Conservation (phyloP, 30 jellyfish, hydroid and myxozoan genomes). For the Catostylus mosaicus region DNA sequence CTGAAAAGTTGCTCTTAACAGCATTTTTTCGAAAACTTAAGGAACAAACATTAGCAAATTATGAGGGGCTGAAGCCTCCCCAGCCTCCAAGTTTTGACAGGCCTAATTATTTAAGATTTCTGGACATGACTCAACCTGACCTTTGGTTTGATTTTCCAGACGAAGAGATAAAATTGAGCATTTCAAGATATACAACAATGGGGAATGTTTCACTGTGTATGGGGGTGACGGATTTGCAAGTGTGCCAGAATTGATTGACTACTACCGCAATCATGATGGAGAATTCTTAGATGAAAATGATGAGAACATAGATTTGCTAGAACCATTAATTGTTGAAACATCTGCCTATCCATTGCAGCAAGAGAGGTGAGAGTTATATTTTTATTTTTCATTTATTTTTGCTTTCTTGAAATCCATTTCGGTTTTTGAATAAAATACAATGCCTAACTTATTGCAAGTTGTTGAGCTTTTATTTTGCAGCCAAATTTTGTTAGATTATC, state of each 20-base stretch:
- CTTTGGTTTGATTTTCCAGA: constrained; percentile 31
- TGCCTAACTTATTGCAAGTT: background rate
- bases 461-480: background rate
- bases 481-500: background rate
- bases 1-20: background rate
- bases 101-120: background rate
- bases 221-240: constrained; percentile 97
- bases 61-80: background rate
- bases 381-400: background rate
- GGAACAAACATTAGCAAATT: background rate
- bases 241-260: constrained; percentile 87
- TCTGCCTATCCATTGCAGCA: constrained; percentile 67
- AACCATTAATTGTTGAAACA: constrained; percentile 70
- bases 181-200: constrained; percentile 83
- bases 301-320: constrained; percentile 55
- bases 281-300: constrained; percentile 69
- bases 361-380: constrained; percentile 59
- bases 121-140: background rate
- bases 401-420: background rate
- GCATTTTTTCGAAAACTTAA: background rate
- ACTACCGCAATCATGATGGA: constrained; percentile 60
- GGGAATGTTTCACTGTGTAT: constrained; percentile 84
- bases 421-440: background rate
- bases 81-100: background rate
- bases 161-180: constrained; percentile 61